Percentiles rank a stretch among this genome's conserved stretches.
phyloP scores from a whole-genome alignment of 2,113 vertebrate species.

The Neomonachus schauinslandi region DNA sequence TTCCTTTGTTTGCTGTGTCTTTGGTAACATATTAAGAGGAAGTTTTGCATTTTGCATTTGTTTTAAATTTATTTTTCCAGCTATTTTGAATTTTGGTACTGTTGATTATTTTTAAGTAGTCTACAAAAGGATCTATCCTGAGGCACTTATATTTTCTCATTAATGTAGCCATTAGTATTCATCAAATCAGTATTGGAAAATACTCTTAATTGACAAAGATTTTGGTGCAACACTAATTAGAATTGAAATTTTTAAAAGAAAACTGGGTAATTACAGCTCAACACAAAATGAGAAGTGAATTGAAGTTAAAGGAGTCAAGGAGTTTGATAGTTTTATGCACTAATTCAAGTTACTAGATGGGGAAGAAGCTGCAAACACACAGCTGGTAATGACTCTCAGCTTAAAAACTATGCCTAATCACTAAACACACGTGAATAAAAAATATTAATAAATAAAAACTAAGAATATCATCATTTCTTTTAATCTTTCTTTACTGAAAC shows the following conservation, averaged over 20 bases:
- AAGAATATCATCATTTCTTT: background rate
- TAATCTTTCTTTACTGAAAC: background rate
- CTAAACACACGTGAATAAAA: background rate
- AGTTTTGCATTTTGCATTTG: background rate
- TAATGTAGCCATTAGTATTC: background rate
- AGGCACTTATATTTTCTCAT: background rate
- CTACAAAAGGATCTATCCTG: background rate
- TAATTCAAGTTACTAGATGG: background rate
- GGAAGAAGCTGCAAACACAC: background rate
- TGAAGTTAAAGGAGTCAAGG: background rate
- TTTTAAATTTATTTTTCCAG: background rate
- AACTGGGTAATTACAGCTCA: background rate
- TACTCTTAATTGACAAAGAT: background rate
- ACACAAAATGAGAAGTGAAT: background rate
- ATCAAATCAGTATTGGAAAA: background rate
- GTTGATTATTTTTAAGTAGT: constrained; percentile 19
- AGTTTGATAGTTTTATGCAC: background rate
- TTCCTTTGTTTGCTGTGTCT: background rate
- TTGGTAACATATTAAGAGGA: background rate
- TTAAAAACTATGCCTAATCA: background rate
- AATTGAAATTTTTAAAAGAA: constrained; percentile 17
- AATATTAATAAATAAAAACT: background rate
- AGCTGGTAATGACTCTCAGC: background rate
- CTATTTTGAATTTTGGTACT: background rate
- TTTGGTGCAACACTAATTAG: constrained; percentile 19